phyloP scores from a whole-genome alignment of 2,888 invertebrate genomes.

The Anoplius nigerrimus region DNA sequence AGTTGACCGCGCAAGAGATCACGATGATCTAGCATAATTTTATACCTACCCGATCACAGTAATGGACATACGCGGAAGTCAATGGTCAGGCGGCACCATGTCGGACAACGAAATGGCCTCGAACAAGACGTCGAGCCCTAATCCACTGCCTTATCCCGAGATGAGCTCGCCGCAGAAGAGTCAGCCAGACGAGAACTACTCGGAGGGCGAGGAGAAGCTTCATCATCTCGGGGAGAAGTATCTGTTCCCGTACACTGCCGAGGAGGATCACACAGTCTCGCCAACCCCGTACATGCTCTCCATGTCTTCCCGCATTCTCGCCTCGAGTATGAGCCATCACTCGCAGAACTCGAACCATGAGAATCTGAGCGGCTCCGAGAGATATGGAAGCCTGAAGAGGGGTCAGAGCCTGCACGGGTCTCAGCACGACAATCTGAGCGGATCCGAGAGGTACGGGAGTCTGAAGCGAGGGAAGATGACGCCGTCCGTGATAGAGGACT shows the following conservation, averaged over 20 bases:
- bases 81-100: conserved; percentile 88
- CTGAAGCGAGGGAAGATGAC: conserved; percentile 70
- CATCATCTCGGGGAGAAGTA: conserved; percentile 87
- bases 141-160: conserved; percentile 86
- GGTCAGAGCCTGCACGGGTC: conserved; percentile 70
- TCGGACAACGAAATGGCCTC: conserved; percentile 84
- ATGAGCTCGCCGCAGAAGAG: conserved; percentile 76
- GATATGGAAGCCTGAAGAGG: conserved; percentile 70
- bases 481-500: conserved; percentile 65
- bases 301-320: conserved; percentile 70
- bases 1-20: not conserved
- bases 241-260: conserved; percentile 88
- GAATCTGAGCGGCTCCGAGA: conserved; percentile 67
- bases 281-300: conserved; percentile 73
- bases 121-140: conserved; percentile 80
- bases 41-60: conserved; percentile 22
- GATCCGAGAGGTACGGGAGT: conserved; percentile 69
- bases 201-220: conserved; percentile 72
- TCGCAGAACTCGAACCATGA: conserved; percentile 72
- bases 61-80: conserved; percentile 74
- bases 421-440: conserved; percentile 68
- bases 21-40: not conserved
- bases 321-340: conserved; percentile 72
- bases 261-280: conserved; percentile 72
- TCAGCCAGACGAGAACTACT: conserved; percentile 70